Base-by-base conservation (phyloP, 2,888 invertebrate genomes). In the Acanthosepion esculentum region DNA sequence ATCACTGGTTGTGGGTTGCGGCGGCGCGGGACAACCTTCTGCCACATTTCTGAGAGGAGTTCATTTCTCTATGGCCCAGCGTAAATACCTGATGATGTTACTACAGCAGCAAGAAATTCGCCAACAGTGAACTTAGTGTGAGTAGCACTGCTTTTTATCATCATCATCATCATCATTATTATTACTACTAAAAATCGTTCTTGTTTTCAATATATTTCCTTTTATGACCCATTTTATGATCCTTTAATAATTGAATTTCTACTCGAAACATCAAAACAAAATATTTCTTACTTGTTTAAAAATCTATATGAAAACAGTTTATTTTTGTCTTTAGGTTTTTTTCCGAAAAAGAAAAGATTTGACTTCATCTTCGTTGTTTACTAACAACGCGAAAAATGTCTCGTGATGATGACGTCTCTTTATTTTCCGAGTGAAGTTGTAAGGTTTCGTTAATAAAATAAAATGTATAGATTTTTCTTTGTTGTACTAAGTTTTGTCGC, bases 41-140 rank as follows among this genome's bases (percentile, higher is more conserved):
- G 64, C 15, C n/a, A 33, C 18, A n/a, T n/a, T n/a, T 12, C n/a
- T 12, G 78, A 8, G n/a, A n/a, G n/a, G n/a, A n/a, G 15, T 78
- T 78, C 78, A 78, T n/a, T 78, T 78, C 8, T 78, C 8, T 78
- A n/a, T 78, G 78, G 78, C 78, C n/a, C 78, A 78, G 0, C 78
- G 78, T 78, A 78, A 78, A 78, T 78, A 78, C 78, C 78, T 78
- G 78, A 78, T 78, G 78, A 78, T 78, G 78, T 78, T 78, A 78
- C n/a, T 78, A 78, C 78, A 78, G 15, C 78, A 78, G 78, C 78
- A 78, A 78, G 78, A 78, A 78, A 78, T 12, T n/a, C 78, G 33
- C n/a, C 78, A 78, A n/a, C 78, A n/a, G 78, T 78, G 78, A 78
- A 15, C n/a, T n/a, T 78, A 41, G n/a, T n/a, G 78, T 78, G 78